phyloP scores from a whole-genome alignment of 2,888 invertebrate genomes.

The Embidobia sp. region DNA sequence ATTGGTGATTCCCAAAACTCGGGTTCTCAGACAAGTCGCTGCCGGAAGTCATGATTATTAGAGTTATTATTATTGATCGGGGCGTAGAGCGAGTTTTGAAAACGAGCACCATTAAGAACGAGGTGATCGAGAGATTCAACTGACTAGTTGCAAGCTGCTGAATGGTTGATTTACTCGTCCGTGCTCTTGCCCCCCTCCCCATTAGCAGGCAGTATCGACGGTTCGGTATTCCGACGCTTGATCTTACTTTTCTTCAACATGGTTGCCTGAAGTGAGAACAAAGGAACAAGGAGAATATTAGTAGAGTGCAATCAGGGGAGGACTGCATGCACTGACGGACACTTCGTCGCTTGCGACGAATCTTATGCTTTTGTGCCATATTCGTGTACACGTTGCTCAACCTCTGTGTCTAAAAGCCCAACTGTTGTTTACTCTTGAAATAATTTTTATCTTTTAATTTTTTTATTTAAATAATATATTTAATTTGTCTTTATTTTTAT shows the following conservation, averaged over 20 bases:
- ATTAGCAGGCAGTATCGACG: constrained; percentile 88
- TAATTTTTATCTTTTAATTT: neutral
- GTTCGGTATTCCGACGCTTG: constrained; percentile 95
- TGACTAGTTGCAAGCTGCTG: constrained; percentile 76
- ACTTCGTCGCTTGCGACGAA: constrained; percentile 67
- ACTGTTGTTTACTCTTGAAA: neutral
- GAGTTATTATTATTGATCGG: constrained; percentile 1
- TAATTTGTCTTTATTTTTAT: too few species aligned
- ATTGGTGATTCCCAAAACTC: constrained; percentile 74
- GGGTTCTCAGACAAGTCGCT: constrained; percentile 62
- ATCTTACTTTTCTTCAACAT: constrained; percentile 99
- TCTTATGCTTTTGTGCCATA: constrained; percentile 56
- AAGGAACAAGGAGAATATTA: constrained; percentile 80
- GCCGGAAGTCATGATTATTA: constrained; percentile 23
- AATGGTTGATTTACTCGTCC: constrained; percentile 83
- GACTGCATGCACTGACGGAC: constrained; percentile 77
- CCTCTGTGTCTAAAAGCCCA: constrained; percentile 11
- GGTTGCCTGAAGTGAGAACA: constrained; percentile 91
- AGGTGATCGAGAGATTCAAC: constrained; percentile 63
- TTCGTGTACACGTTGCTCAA: constrained; percentile 28
- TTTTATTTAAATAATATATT: neutral
- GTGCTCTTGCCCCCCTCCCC: constrained; percentile 87
- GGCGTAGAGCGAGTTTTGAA: constrained; percentile 69
- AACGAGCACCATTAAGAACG: constrained; percentile 67
- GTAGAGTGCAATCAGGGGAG: constrained; percentile 77